These are phyloP conservation scores for Hydrozoanthus gracilis DNA, from an alignment of 92 coral and sea anemone genomes.

Conservation along the genomic window DNA sequence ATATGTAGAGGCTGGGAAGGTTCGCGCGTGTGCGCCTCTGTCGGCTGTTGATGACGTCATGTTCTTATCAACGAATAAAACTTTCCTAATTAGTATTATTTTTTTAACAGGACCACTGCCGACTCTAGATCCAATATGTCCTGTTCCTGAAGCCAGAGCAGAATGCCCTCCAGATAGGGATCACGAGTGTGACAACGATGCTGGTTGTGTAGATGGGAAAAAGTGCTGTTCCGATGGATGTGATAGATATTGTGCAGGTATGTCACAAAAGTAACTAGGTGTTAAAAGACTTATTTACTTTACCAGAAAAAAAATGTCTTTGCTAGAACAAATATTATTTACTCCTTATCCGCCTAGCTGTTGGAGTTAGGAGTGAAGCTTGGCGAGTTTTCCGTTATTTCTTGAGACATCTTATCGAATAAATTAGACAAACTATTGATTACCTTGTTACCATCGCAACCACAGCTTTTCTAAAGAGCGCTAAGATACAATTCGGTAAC, in stretches of 20 bases:
- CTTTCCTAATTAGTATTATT: background rate
- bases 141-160: background rate
- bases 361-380: no score
- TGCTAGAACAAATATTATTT: background rate
- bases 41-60: background rate
- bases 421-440: no score
- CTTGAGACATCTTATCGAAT: no score
- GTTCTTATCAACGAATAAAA: background rate
- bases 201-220: slow-evolving; percentile 1
- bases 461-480: no score
- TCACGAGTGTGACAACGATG: slow-evolving; percentile 37
- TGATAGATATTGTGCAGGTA: slow-evolving; percentile 39
- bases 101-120: slow-evolving; percentile 38
- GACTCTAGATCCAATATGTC: slow-evolving; percentile 19
- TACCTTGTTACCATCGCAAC: no score
- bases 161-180: slow-evolving; percentile 6
- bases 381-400: no score
- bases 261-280: background rate
- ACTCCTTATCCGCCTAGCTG: background rate
- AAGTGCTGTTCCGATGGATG: slow-evolving; percentile 44
- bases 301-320: no score
- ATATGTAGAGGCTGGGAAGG: no score
- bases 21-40: no score
- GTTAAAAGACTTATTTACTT: background rate
- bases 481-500: no score